Percentiles rank a stretch among this genome's conserved stretches.
These are phyloP conservation scores for Calyptommatus sinebrachiatus DNA, from an alignment of 2,113 vertebrate genomes.

Conservation along the genomic window DNA sequence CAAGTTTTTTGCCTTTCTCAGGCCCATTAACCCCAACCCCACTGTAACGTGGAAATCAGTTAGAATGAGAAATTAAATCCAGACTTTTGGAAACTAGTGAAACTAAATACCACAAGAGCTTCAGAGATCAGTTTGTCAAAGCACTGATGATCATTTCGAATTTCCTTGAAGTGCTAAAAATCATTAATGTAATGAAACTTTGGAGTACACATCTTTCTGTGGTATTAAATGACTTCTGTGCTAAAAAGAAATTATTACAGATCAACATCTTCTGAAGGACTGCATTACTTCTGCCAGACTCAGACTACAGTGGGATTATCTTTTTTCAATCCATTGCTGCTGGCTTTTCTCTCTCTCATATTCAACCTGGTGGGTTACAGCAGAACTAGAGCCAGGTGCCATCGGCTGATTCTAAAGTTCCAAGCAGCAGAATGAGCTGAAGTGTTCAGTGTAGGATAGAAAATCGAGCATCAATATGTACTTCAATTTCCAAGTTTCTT, in stretches of 20 bases:
- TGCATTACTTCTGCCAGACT: background rate
- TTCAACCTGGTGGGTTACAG: background rate
- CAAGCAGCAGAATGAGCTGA: background rate
- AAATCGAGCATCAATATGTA: too few species aligned
- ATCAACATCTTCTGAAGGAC: conserved; percentile 11
- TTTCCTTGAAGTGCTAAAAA: conserved; percentile 37
- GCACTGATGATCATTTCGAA: conserved; percentile 18
- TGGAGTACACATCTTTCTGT: conserved; percentile 6
- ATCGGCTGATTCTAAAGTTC: background rate
- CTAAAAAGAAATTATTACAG: background rate
- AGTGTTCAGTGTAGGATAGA: background rate
- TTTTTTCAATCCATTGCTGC: background rate
- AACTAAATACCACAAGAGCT: conserved; percentile 56
- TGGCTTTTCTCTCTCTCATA: background rate
- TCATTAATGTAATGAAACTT: conserved; percentile 56
- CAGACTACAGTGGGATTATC: background rate
- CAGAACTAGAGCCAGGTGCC: background rate
- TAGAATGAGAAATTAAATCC: conserved; percentile 57
- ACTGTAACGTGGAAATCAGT: conserved; percentile 51
- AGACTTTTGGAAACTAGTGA: conserved; percentile 35
- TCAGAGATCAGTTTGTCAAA: conserved; percentile 51
- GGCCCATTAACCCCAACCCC: background rate
- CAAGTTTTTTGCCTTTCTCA: conserved; percentile 16
- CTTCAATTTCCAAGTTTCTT: background rate
- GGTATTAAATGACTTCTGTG: conserved; percentile 15